phyloP scores from a whole-genome alignment of 2,797 vertebrate species.

The Tauraco hartlaubi region DNA sequence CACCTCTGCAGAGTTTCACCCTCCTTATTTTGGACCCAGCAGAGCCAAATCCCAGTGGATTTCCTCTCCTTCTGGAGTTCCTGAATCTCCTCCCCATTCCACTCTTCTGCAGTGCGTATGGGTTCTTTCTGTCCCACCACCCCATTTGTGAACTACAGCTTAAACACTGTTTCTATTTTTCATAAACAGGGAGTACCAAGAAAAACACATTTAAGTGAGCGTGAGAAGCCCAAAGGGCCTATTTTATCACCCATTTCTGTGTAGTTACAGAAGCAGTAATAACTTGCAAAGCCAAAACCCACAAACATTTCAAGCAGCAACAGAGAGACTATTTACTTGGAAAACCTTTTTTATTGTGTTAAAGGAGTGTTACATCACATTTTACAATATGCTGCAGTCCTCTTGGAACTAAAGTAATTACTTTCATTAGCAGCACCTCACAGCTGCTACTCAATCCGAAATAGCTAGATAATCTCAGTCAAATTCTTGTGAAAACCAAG shows the following conservation, averaged over 20 bases:
- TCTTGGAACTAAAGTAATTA: neutral
- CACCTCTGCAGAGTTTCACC: neutral
- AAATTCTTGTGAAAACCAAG: neutral
- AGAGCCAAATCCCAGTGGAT: rapidly evolving
- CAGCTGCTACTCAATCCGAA: neutral
- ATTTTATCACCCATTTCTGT: neutral
- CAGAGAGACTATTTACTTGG: neutral
- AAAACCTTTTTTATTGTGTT: neutral
- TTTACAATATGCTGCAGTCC: neutral
- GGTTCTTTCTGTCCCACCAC: neutral
- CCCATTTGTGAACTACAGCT: neutral
- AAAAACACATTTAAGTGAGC: neutral
- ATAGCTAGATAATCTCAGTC: neutral
- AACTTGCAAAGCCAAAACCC: neutral
- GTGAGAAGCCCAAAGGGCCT: neutral
- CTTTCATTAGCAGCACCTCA: neutral
- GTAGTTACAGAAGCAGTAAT: neutral
- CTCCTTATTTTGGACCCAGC: neutral
- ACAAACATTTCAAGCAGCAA: neutral
- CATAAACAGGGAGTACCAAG: neutral
- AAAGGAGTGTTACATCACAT: neutral
- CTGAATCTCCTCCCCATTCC: neutral
- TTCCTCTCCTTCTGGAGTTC: neutral
- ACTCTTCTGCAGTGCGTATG: neutral
- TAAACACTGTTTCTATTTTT: neutral